Evolutionary conservation across 2,797 vertebrate species (phyloP).

Genomic region (Clamator glandarius): DNA sequence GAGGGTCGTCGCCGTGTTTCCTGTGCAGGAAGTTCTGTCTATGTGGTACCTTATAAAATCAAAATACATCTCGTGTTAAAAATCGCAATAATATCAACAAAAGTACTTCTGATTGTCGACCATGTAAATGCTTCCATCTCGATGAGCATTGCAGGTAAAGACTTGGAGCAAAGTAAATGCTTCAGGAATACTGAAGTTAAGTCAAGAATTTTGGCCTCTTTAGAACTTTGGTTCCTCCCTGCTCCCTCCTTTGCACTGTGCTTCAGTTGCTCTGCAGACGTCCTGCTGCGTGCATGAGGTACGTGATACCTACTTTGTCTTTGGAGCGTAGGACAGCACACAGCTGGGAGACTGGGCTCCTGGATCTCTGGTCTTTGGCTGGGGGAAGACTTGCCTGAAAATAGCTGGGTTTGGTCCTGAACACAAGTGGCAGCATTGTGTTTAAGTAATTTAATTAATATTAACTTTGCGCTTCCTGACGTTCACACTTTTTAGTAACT

Average conservation of each 20-base stretch:
- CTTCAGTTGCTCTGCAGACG: neutral
- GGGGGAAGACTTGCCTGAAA: neutral
- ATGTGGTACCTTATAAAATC: neutral
- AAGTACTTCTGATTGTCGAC: neutral
- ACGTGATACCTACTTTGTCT: neutral
- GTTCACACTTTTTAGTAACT: neutral
- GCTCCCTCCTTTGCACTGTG: neutral
- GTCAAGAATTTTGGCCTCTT: neutral
- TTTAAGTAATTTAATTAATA: neutral
- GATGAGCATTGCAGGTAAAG: fast-evolving
- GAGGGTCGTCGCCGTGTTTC: neutral
- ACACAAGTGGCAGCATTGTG: neutral
- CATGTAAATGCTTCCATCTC: neutral
- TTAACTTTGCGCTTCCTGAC: neutral
- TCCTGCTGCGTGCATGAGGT: neutral
- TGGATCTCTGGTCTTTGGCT: neutral
- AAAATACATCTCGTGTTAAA: neutral
- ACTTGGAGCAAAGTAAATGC: neutral
- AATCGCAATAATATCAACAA: neutral
- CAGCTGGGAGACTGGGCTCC: neutral
- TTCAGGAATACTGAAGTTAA: neutral
- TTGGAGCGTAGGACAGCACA: neutral
- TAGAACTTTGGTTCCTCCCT: neutral
- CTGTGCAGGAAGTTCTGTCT: neutral
- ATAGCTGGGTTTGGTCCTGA: neutral